phyloP scores from a whole-genome alignment of 1,140 invertebrate genomes.

The Leptoteleia sp. region DNA sequence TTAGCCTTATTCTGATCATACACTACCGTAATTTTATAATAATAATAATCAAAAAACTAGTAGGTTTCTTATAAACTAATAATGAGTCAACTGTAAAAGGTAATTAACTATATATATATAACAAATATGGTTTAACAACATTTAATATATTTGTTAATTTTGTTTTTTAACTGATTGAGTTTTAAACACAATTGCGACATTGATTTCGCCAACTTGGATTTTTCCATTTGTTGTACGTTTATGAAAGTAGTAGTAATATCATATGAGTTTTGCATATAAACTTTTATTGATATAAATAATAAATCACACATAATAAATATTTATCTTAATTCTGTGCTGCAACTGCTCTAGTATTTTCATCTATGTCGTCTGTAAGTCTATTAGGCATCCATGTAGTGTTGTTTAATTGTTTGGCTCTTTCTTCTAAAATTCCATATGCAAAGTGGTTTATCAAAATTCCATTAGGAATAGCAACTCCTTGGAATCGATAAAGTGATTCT shows the following conservation, averaged over 20 bases:
- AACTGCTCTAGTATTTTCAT: slow-evolving; percentile 51
- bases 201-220: no score
- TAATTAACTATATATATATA: no score
- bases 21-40: no score
- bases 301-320: slow-evolving; percentile 25
- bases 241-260: slow-evolving; percentile 5
- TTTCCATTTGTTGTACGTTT: no score
- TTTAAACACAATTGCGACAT: no score
- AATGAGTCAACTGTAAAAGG: no score
- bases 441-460: slow-evolving; percentile 91
- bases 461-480: slow-evolving; percentile 92
- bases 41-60: no score
- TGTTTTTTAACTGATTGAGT: no score
- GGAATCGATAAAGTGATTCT: slow-evolving; percentile 89
- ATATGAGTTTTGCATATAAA: slow-evolving; percentile 50
- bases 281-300: slow-evolving; percentile 55
- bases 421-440: slow-evolving; percentile 88
- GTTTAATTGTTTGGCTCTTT: slow-evolving; percentile 87
- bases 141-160: slow-evolving; percentile 5
- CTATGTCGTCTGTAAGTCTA: slow-evolving; percentile 27
- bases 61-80: no score
- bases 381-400: slow-evolving; percentile 67
- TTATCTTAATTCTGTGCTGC: slow-evolving; percentile 65
- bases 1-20: no score
- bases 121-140: no score